Conservation (phyloP, 2,888 invertebrate genomes). For the Eristalinus aeneus region DNA sequence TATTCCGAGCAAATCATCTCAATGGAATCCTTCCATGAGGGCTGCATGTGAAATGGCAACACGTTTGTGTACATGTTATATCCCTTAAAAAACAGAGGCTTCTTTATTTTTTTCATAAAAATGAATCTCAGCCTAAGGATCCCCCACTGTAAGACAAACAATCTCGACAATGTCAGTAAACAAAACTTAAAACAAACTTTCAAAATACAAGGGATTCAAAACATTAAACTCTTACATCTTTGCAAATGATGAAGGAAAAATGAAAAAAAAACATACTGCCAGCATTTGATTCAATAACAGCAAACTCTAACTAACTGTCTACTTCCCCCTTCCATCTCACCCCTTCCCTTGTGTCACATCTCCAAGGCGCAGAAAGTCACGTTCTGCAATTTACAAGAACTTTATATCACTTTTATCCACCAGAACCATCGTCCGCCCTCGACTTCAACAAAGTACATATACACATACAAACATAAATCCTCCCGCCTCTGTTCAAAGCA, state of each 20-base stretch:
- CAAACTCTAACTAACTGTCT: conserved; percentile 53
- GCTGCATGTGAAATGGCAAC: too few relatives aligned
- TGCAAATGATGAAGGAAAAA: not conserved
- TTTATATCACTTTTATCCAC: conserved; percentile 25
- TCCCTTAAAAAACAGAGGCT: too few relatives aligned
- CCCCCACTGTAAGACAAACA: too few relatives aligned
- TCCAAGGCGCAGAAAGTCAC: conserved; percentile 47
- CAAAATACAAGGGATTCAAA: not conserved
- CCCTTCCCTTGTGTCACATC: not conserved
- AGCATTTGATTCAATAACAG: conserved; percentile 50
- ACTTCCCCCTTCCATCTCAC: conserved; percentile 8
- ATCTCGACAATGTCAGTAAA: too few relatives aligned
- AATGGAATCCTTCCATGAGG: too few relatives aligned
- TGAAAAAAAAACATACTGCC: not conserved
- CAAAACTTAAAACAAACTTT: not conserved
- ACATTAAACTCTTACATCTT: not conserved
- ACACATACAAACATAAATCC: not conserved
- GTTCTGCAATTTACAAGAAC: conserved; percentile 41
- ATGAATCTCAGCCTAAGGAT: too few relatives aligned
- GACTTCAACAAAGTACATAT: not conserved
- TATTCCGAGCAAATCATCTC: too few relatives aligned
- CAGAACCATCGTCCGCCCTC: conserved; percentile 2
- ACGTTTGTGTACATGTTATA: too few relatives aligned
- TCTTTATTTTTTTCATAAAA: too few relatives aligned
- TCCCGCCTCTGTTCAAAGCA: not conserved